phyloP scores from a whole-genome alignment of 2,113 vertebrate genomes.

The Ciconia maguari region DNA sequence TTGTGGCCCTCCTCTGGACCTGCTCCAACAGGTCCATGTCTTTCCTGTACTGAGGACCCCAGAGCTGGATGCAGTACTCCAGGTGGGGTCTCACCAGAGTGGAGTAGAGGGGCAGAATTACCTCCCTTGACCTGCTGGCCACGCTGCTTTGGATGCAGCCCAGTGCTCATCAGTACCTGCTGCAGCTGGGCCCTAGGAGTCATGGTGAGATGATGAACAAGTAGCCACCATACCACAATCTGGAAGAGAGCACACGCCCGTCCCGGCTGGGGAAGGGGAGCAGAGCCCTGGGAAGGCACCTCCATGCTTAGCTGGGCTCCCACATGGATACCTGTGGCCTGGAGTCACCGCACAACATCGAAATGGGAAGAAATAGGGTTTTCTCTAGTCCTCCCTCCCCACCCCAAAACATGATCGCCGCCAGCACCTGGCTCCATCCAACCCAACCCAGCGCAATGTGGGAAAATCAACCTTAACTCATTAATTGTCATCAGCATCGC shows the following conservation, averaged over 20 bases:
- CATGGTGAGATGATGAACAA: not conserved
- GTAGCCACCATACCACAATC: rapidly evolving
- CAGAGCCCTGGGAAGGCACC: not conserved
- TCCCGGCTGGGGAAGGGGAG: not conserved
- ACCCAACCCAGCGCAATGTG: not conserved
- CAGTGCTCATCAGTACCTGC: not conserved
- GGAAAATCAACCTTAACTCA: slow-evolving; percentile 38
- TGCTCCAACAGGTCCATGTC: not conserved
- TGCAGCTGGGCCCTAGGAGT: not conserved
- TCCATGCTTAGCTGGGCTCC: not conserved
- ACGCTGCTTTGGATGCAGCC: not conserved
- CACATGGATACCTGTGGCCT: not conserved
- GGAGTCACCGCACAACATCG: not conserved
- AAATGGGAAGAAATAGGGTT: not conserved
- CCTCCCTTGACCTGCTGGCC: not conserved
- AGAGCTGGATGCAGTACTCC: not conserved
- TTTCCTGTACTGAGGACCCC: not conserved
- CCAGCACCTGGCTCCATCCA: not conserved
- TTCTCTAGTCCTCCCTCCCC: not conserved
- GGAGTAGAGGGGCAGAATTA: not conserved
- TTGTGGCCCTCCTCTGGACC: not conserved
- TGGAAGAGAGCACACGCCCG: not conserved
- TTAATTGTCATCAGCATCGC: not conserved
- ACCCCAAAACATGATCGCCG: not conserved
- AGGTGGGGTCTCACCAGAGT: not conserved